Conservation (phyloP, 2,113 vertebrate genomes). For the Sinosuthora webbiana region DNA sequence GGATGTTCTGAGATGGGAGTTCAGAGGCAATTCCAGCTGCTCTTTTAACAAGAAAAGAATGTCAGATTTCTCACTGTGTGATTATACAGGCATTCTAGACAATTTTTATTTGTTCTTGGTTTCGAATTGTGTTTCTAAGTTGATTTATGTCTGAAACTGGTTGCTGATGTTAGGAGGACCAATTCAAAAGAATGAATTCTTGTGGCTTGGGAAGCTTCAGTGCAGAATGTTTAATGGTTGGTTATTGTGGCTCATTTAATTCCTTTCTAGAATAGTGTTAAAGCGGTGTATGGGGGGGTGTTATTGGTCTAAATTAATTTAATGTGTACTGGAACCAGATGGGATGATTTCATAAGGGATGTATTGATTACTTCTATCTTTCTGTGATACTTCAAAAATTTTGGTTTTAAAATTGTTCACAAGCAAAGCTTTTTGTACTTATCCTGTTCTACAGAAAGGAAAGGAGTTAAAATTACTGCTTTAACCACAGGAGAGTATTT, state of each 20-base stretch:
- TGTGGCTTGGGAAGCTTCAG: background rate
- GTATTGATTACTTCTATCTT: background rate
- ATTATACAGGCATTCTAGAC: background rate
- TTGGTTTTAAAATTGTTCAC: background rate
- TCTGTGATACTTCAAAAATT: background rate
- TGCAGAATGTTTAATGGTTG: background rate
- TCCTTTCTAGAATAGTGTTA: background rate
- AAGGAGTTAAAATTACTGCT: background rate
- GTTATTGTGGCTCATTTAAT: background rate
- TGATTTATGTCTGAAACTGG: background rate
- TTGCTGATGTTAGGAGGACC: background rate
- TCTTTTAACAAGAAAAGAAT: background rate
- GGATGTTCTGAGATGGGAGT: background rate
- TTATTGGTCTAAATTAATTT: background rate
- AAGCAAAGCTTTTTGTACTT: background rate
- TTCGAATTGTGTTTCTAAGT: background rate
- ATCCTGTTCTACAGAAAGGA: background rate
- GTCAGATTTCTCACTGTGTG: background rate
- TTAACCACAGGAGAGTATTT: background rate
- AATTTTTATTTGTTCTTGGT: background rate
- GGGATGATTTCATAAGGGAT: background rate
- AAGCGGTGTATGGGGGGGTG: background rate
- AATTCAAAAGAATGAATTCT: background rate
- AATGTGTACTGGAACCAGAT: background rate
- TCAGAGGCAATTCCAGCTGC: background rate